phyloP scores from a whole-genome alignment of 1,140 invertebrate genomes.

The Ceratina calcarata region DNA sequence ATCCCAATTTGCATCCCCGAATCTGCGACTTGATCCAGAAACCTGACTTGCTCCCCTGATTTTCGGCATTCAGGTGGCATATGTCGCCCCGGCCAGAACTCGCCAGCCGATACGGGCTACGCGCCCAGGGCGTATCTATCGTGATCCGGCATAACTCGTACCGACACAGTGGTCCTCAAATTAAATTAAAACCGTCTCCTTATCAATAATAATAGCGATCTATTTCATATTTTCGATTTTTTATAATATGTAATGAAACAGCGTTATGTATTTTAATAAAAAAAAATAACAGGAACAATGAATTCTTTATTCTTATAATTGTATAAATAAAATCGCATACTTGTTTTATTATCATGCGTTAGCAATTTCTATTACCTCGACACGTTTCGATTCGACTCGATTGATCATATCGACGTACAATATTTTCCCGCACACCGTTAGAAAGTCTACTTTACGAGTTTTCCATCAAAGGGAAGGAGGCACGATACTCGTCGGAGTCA shows the following conservation, averaged over 20 bases:
- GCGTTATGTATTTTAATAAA: too few relatives aligned
- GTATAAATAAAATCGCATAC: too few relatives aligned
- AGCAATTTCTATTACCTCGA: too few relatives aligned
- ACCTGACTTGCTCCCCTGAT: constrained; percentile 76
- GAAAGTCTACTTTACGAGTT: not conserved
- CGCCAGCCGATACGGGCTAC: constrained; percentile 43
- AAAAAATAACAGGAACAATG: too few relatives aligned
- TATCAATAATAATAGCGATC: too few relatives aligned
- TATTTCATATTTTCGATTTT: too few relatives aligned
- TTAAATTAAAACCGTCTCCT: too few relatives aligned
- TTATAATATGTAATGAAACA: too few relatives aligned
- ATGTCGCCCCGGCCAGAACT: constrained; percentile 68
- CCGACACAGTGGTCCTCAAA: constrained; percentile 71
- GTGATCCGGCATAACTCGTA: constrained; percentile 71
- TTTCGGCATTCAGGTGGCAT: constrained; percentile 77
- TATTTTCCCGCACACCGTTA: not conserved
- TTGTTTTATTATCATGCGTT: too few relatives aligned
- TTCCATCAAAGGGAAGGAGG: not conserved
- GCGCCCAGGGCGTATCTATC: constrained; percentile 16
- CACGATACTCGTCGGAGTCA: not conserved
- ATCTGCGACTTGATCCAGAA: constrained; percentile 71
- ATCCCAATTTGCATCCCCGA: constrained; percentile 72
- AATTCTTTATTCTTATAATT: too few relatives aligned
- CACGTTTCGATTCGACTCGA: too few relatives aligned
- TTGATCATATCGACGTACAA: too few relatives aligned